Evolutionary conservation across 2,113 vertebrate genomes (phyloP).

Genomic region (Pollimyrus isidori): DNA sequence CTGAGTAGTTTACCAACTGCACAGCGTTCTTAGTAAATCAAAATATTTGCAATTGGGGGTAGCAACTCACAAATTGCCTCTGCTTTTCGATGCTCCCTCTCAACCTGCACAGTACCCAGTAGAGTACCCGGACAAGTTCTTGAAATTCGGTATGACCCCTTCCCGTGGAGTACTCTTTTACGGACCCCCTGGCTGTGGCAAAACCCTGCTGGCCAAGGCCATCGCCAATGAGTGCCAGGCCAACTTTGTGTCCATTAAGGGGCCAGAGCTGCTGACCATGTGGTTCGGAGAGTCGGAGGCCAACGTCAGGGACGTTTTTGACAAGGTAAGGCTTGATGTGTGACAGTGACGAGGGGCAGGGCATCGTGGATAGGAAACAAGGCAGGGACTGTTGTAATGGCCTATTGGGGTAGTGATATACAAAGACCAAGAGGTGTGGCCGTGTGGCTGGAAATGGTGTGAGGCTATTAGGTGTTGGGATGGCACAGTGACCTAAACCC

Average conservation of each 20-base stretch:
- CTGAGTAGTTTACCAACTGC: background rate
- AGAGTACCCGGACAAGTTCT: constrained; percentile 48
- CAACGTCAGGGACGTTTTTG: constrained; percentile 46
- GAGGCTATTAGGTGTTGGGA: background rate
- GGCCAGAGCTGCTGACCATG: constrained; percentile 48
- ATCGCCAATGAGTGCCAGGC: constrained; percentile 50
- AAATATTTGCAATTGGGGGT: background rate
- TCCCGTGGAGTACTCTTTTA: constrained; percentile 47
- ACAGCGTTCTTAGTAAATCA: background rate
- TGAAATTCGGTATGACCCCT: constrained; percentile 50
- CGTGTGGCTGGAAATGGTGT: background rate
- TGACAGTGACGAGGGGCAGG: background rate
- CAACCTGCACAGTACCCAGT: constrained; percentile 39
- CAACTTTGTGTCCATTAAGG: constrained; percentile 51
- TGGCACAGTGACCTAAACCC: background rate
- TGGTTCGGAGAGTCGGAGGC: constrained; percentile 51
- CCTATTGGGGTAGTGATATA: background rate
- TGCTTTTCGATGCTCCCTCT: background rate
- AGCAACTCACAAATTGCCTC: background rate
- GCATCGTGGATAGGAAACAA: background rate
- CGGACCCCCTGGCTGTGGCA: constrained; percentile 46
- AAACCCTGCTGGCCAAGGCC: constrained; percentile 48
- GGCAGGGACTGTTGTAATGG: background rate
- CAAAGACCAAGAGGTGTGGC: background rate
- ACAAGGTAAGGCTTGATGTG: constrained; percentile 35